Conservation (phyloP, 2,797 vertebrate species). For the Ctenosaura bakeri region DNA sequence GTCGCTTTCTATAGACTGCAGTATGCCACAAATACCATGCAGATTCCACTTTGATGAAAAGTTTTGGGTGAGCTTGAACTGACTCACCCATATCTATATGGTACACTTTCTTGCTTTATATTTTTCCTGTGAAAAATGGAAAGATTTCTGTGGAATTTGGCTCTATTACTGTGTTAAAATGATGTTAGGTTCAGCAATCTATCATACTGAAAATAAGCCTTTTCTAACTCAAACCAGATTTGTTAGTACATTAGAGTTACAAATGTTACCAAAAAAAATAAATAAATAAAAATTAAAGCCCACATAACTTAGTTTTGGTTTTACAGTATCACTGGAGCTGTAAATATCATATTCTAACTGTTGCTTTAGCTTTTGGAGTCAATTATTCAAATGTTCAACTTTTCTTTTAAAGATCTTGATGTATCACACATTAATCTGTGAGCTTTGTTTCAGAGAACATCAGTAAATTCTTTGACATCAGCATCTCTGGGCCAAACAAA, state of each 20-base stretch:
- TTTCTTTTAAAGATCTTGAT: neutral
- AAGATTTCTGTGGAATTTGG: constrained; percentile 20
- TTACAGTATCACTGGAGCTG: neutral
- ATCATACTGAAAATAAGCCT: constrained; percentile 21
- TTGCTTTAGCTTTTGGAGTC: neutral
- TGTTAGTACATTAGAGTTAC: constrained; percentile 3
- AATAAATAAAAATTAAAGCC: constrained; percentile 23
- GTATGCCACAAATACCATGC: constrained; percentile 7
- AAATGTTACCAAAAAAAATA: constrained; percentile 8
- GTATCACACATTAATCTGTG: neutral
- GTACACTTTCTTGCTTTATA: neutral
- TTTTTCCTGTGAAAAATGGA: constrained; percentile 28
- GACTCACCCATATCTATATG: constrained; percentile 2
- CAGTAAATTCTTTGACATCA: constrained; percentile 29
- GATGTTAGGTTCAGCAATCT: constrained; percentile 5
- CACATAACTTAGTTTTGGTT: constrained; percentile 17
- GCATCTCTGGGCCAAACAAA: constrained; percentile 12
- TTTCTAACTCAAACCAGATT: constrained; percentile 45
- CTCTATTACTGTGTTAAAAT: constrained; percentile 31
- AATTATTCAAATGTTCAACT: neutral
- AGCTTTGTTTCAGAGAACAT: constrained; percentile 31
- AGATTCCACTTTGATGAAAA: constrained; percentile 7
- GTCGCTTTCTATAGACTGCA: constrained; percentile 33
- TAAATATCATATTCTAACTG: constrained; percentile 4
- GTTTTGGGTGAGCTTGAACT: neutral